Evolutionary conservation across 2,797 vertebrate genomes (phyloP).

Genomic region (Ceyx erithaca): DNA sequence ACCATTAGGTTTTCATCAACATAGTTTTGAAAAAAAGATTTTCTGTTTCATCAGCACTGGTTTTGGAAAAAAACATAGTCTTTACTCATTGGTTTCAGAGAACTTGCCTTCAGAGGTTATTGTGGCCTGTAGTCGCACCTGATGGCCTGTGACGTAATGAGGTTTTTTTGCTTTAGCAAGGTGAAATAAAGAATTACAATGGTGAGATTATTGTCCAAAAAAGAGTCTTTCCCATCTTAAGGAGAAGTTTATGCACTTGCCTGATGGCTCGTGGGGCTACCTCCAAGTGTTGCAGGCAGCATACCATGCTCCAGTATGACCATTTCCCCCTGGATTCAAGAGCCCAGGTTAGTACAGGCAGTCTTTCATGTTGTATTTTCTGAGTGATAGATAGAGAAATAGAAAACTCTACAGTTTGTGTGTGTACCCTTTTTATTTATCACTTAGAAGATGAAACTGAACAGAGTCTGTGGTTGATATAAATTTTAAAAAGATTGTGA

Average conservation of each 20-base stretch:
- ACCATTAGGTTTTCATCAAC: not conserved
- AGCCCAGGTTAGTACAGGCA: not conserved
- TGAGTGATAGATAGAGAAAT: not conserved
- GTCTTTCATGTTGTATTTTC: not conserved
- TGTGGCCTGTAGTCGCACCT: not conserved
- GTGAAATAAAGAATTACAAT: not conserved
- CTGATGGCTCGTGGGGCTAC: not conserved
- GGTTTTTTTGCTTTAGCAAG: not conserved
- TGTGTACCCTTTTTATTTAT: not conserved
- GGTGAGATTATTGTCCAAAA: not conserved
- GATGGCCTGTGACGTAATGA: not conserved
- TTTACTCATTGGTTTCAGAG: not conserved
- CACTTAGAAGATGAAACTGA: conserved; percentile 12
- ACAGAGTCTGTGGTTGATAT: not conserved
- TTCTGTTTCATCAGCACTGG: not conserved
- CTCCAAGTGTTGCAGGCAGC: accelerated
- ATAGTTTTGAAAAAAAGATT: not conserved
- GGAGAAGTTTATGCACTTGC: not conserved
- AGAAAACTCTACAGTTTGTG: not conserved
- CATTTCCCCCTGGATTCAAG: not conserved
- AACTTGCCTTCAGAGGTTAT: not conserved
- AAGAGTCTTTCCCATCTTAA: accelerated
- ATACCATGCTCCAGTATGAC: accelerated
- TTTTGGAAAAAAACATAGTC: not conserved
- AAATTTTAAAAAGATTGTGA: conserved; percentile 1